Base-by-base conservation (phyloP, 2,113 vertebrate genomes). In the Oreochromis niloticus region DNA sequence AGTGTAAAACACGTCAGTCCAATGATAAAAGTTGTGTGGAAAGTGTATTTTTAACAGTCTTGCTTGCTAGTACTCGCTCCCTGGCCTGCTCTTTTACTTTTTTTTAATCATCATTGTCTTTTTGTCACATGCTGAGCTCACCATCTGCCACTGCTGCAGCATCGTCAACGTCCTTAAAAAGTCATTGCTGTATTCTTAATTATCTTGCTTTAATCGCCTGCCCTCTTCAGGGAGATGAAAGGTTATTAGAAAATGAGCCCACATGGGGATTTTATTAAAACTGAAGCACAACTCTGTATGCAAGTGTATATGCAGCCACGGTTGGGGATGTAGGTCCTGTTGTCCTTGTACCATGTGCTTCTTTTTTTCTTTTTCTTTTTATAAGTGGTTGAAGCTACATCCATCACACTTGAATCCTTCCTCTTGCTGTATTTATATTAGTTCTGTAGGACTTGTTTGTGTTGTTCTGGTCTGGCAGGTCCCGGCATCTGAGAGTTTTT, bases 151-250 rank as follows among this genome's bases (percentile, higher is more conserved):
- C 79, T 82, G 8, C 88, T 71, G 90, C 89, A 81, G 89, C 79
- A n/a, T 61, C 57, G 8, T 81, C 82, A 43, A 73, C 80, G 87
- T 88, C 93, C 91, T 93, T 78, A 89, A 83, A 92, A 92, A 91
- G 92, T 91, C 91, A 94, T 89, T 36, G 83, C 94, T 92, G 88
- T 90, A 89, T 93, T 78, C 83, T 83, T 94, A 92, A 94, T 93
- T 88, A 90, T 91, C 90, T 66, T 24, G 11, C 16, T 93, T 88
- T 88, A 92, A 93, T 91, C 90, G 22, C 85, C 80, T 86, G 66
- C 50, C 46, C 82, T 85, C 88, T 86, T 85, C 88, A 57, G 87
- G 87, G 89, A 89, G 83, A 90, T 79, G 89, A 85, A 80, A 90
- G 89, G 91, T 92, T 93, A 90, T 87, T 87, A 66, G 71, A 89